Conservation (phyloP, 2,113 vertebrate species). For the Capricornis sumatraensis region DNA sequence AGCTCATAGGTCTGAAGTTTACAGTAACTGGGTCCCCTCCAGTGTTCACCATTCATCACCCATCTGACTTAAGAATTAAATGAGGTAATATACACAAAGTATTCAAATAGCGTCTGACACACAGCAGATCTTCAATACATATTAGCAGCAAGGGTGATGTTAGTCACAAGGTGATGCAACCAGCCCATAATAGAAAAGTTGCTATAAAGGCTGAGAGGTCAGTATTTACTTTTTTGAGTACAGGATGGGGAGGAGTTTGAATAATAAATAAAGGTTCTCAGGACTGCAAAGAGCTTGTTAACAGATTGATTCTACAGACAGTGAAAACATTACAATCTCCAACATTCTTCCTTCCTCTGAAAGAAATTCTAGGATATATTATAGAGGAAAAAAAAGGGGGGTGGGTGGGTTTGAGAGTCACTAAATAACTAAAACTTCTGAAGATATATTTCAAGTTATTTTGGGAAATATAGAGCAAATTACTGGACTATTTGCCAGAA, state of each 20-base stretch:
- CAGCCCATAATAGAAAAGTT: not conserved
- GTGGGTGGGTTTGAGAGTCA: not conserved
- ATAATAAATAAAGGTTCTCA: not conserved
- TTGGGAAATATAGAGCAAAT: conserved; percentile 28
- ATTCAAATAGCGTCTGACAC: not conserved
- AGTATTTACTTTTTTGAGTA: not conserved
- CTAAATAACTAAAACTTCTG: conserved; percentile 39
- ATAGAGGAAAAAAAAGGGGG: not conserved
- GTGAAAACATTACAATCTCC: not conserved
- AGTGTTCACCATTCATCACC: not conserved
- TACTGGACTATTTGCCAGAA: conserved; percentile 4
- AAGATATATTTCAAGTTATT: conserved; percentile 37
- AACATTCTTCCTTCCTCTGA: not conserved
- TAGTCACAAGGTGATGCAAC: not conserved
- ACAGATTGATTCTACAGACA: not conserved
- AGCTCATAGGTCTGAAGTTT: not conserved
- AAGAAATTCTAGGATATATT: not conserved
- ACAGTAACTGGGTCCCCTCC: not conserved
- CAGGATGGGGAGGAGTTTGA: not conserved
- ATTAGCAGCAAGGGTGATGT: not conserved
- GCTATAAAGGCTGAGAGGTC: not conserved
- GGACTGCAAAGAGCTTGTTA: not conserved
- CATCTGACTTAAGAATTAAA: not conserved
- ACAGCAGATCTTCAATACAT: not conserved
- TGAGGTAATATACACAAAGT: not conserved